These are phyloP conservation scores for Amphimallon solstitiale DNA, from an alignment of 2,888 invertebrate genomes.

Conservation along the genomic window DNA sequence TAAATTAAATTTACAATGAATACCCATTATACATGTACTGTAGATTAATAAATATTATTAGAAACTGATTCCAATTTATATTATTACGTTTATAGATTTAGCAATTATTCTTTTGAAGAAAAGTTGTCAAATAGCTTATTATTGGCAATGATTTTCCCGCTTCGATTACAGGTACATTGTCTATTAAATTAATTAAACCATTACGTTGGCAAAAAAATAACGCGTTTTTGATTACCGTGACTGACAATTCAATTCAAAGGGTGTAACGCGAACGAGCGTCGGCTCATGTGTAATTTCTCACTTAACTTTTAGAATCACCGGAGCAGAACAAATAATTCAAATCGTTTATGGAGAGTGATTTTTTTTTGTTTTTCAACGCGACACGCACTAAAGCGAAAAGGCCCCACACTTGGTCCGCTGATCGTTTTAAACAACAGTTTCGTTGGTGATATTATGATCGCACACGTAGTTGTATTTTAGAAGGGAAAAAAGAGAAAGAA, in stretches of 20 bases:
- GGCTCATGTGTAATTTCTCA: conserved; percentile 19
- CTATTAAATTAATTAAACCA: conserved; percentile 5
- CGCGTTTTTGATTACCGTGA: neutral
- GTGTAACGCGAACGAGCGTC: neutral
- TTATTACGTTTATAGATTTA: no score
- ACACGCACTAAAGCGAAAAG: conserved; percentile 10
- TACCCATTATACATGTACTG: no score
- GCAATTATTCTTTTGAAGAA: no score
- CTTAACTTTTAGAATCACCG: conserved; percentile 23
- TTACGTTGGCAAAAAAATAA: conserved; percentile 11
- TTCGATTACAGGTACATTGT: neutral
- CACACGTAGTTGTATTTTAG: neutral
- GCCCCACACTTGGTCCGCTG: neutral
- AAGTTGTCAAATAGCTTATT: no score
- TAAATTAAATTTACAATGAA: no score
- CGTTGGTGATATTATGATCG: conserved; percentile 16
- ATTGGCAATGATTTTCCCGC: no score
- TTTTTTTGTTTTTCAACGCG: conserved; percentile 18
- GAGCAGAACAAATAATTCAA: conserved; percentile 31
- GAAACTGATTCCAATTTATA: no score
- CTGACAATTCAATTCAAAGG: conserved; percentile 28
- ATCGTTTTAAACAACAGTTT: conserved; percentile 8
- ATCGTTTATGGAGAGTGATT: conserved; percentile 28
- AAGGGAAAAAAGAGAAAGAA: no score
- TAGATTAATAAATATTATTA: no score